Evolutionary conservation across 2,797 vertebrate species (phyloP).

Genomic region (Acrossocheilus wenchowensis): DNA sequence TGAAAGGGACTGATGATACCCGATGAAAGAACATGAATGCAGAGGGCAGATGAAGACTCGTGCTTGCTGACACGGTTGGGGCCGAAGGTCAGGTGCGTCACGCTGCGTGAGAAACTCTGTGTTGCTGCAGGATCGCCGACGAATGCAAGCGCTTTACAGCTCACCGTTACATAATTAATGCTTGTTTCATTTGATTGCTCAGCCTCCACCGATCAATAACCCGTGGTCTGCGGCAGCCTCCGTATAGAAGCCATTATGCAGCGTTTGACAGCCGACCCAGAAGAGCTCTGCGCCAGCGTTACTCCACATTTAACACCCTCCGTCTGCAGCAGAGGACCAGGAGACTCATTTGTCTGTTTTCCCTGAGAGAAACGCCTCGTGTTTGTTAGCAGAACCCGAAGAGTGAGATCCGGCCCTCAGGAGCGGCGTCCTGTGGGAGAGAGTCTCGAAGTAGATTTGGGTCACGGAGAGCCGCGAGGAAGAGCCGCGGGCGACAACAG

Average conservation of each 20-base stretch:
- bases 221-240: not conserved
- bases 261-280: not conserved
- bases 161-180: constrained; percentile 26
- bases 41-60: not conserved
- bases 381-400: not conserved
- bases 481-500: constrained; percentile 9
- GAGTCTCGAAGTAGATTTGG: constrained; percentile 19
- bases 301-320: not conserved
- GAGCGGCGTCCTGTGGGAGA: not conserved
- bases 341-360: not conserved
- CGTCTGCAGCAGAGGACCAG: not conserved
- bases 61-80: not conserved
- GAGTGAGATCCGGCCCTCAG: not conserved
- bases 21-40: not conserved
- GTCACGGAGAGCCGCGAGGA: constrained; percentile 29
- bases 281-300: not conserved
- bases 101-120: not conserved
- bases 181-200: not conserved
- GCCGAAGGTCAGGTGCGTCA: not conserved
- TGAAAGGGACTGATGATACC: not conserved
- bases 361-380: not conserved
- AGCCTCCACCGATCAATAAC: not conserved
- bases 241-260: not conserved
- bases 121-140: not conserved
- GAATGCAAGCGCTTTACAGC: not conserved